A percentile compares a stretch with the other conserved stretches of the same genome.
Conservation (phyloP, 2,888 invertebrate species). For the Thera obeliscata region DNA sequence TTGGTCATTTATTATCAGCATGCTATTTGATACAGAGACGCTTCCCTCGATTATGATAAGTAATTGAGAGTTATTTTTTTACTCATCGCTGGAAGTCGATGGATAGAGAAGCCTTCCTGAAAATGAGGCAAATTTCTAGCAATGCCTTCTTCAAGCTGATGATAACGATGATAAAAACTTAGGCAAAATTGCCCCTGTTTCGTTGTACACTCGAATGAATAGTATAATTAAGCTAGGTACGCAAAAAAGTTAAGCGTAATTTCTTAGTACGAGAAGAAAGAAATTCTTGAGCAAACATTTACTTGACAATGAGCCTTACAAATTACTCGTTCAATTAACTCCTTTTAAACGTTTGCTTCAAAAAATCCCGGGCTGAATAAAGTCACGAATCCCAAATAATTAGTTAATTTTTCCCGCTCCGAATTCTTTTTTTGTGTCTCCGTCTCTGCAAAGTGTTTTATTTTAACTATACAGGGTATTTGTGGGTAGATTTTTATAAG, state of each 20-base stretch:
- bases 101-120: background rate
- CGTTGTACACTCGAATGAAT: background rate
- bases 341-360: constrained; percentile 42
- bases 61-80: no score
- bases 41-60: no score
- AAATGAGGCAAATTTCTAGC: no score
- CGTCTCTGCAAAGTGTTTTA: background rate
- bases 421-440: constrained; percentile 15
- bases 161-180: no score
- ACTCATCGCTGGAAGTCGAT: background rate
- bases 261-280: constrained; percentile 13
- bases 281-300: constrained; percentile 24
- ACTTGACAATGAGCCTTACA: constrained; percentile 38
- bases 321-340: constrained; percentile 51
- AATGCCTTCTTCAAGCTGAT: no score
- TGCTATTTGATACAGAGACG: no score
- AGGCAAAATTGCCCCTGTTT: background rate
- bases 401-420: constrained; percentile 36
- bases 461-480: constrained; percentile 14
- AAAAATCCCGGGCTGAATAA: constrained; percentile 35
- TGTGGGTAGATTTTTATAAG: background rate
- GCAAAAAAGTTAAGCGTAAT: constrained; percentile 3
- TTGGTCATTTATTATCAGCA: background rate
- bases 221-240: background rate
- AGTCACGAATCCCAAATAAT: constrained; percentile 46